Conservation (phyloP, 2,113 vertebrate species). For the Notechis scutatus region DNA sequence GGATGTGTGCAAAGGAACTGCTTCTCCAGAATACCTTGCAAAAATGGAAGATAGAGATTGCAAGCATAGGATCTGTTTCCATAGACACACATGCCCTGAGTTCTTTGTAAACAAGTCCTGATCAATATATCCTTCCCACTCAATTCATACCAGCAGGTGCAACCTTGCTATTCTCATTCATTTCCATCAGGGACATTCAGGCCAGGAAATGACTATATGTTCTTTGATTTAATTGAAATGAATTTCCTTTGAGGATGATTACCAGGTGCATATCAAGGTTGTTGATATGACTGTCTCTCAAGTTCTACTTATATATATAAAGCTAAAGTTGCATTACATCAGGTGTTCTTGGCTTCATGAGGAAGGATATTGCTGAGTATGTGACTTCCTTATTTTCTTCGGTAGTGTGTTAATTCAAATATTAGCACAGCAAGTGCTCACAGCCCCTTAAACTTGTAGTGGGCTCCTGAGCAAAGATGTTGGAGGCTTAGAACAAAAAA, state of each 20-base stretch:
- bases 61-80: not conserved
- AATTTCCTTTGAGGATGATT: constrained; percentile 7
- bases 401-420: not conserved
- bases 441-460: not conserved
- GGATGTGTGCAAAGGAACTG: not conserved
- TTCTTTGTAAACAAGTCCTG: not conserved
- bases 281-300: not conserved
- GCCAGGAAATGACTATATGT: constrained; percentile 31
- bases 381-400: not conserved
- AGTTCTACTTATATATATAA: constrained; percentile 6
- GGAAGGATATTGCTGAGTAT: not conserved
- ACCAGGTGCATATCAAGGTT: not conserved
- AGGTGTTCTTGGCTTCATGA: not conserved
- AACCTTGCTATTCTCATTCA: not conserved
- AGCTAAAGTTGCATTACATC: constrained; percentile 1
- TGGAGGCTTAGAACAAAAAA: not conserved
- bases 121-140: not conserved
- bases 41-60: not conserved
- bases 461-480: not conserved
- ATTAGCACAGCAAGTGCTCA: not conserved
- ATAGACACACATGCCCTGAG: no score
- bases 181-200: not conserved
- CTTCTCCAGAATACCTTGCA: not conserved
- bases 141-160: not conserved
- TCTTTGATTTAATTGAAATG: constrained; percentile 6